Evolutionary conservation across 92 coral and sea anemone genomes (phyloP).

Genomic region (Parazoanthus swiftii): DNA sequence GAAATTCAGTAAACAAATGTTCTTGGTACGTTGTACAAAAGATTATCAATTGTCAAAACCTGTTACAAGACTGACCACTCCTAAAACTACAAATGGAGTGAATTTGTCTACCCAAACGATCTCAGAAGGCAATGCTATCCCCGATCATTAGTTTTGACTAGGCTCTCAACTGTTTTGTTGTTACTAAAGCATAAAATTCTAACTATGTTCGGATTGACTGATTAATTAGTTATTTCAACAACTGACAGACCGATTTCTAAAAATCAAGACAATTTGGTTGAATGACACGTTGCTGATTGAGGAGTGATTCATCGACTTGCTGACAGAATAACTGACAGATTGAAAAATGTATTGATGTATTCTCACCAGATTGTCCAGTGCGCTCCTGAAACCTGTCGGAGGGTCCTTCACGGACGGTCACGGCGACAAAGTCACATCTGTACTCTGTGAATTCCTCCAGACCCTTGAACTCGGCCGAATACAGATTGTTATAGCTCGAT

Average conservation of each 20-base stretch:
- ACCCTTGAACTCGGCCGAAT: constrained; percentile 5
- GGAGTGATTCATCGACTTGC: background rate
- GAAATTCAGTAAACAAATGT: background rate
- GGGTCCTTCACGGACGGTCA: constrained; percentile 24
- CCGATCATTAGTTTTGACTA: too few relatives aligned
- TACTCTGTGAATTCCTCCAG: constrained; percentile 19
- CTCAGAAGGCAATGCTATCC: too few relatives aligned
- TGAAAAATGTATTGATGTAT: background rate
- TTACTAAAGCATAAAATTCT: too few relatives aligned
- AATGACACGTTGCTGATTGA: too few relatives aligned
- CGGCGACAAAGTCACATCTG: background rate
- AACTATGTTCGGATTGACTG: too few relatives aligned
- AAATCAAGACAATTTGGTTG: background rate
- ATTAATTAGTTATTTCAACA: too few relatives aligned
- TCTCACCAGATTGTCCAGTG: constrained; percentile 28
- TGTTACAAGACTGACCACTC: too few relatives aligned
- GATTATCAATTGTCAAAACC: background rate
- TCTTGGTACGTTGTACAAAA: too few relatives aligned
- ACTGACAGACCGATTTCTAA: too few relatives aligned
- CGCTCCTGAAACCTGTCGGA: background rate
- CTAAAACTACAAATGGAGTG: too few relatives aligned
- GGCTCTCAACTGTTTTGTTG: too few relatives aligned
- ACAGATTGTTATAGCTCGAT: background rate
- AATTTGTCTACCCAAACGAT: too few relatives aligned
- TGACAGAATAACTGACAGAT: background rate